Evolutionary conservation across 2,113 vertebrate species (phyloP).

Genomic region (Genyomyrus donnyi): DNA sequence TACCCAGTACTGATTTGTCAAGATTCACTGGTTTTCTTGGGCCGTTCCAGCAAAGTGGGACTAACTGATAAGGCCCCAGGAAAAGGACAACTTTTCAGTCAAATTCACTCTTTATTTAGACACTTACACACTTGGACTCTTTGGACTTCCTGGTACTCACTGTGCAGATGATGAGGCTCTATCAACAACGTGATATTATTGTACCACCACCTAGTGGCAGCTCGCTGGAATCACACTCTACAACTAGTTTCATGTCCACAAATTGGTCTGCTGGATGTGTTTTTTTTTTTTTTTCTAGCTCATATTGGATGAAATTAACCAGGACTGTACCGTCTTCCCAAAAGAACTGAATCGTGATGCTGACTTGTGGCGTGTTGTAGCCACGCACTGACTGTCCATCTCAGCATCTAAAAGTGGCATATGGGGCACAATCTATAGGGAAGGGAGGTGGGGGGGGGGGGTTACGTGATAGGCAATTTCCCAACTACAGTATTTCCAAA

Average conservation of each 20-base stretch:
- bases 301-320: neutral
- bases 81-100: neutral
- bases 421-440: neutral
- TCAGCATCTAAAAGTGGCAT: neutral
- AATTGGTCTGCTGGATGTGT: neutral
- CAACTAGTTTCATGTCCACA: neutral
- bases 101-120: neutral
- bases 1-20: neutral
- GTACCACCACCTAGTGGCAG: neutral
- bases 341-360: neutral
- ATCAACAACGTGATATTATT: neutral
- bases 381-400: neutral
- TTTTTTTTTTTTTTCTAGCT: neutral
- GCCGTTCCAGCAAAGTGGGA: neutral
- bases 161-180: neutral
- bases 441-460: neutral
- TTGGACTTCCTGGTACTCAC: neutral
- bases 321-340: neutral
- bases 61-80: neutral
- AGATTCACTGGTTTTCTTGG: neutral
- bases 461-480: neutral
- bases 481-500: neutral
- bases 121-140: neutral
- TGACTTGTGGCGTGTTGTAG: neutral
- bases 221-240: neutral